phyloP scores from a whole-genome alignment of 2,797 vertebrate genomes.

The Fistularia commersonii region DNA sequence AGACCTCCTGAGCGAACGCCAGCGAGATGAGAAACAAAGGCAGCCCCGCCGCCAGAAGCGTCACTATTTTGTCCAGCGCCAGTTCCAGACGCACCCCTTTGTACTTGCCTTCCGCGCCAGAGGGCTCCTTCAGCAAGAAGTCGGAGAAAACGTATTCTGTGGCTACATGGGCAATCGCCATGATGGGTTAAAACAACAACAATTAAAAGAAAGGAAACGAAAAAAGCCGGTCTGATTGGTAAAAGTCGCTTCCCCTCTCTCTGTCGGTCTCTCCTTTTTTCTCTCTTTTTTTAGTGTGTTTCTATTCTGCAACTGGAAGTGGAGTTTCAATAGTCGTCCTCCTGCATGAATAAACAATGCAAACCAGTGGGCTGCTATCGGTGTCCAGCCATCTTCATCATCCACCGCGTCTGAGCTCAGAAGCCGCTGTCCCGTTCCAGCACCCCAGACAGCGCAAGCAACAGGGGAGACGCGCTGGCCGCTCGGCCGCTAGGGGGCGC shows the following conservation, averaged over 20 bases:
- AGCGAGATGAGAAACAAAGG: constrained; percentile 94
- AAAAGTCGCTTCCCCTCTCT: constrained; percentile 1
- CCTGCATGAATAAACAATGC: no score
- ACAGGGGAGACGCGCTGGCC: neutral
- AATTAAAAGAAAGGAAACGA: neutral
- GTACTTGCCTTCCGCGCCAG: constrained; percentile 77
- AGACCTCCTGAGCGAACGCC: constrained; percentile 93
- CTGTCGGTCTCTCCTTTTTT: no score
- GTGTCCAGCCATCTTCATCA: constrained; percentile 17
- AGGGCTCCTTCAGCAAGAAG: constrained; percentile 89
- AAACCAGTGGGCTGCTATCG: constrained; percentile 6
- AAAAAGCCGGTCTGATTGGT: constrained; percentile 11
- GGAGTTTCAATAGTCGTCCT: no score
- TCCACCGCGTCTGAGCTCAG: constrained; percentile 13
- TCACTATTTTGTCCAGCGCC: constrained; percentile 90
- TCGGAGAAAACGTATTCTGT: constrained; percentile 96
- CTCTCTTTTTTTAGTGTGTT: neutral
- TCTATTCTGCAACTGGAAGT: no score
- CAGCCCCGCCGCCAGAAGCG: constrained; percentile 87
- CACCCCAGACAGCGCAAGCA: neutral
- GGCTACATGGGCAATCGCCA: constrained; percentile 93
- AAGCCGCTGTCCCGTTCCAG: constrained; percentile 43
- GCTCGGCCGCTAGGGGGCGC: constrained; percentile 11
- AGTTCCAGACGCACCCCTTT: constrained; percentile 90
- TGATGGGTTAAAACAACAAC: constrained; percentile 38